Evolutionary conservation across 2,797 vertebrate genomes (phyloP).

Genomic region (Acipenser oxyrinchus): DNA sequence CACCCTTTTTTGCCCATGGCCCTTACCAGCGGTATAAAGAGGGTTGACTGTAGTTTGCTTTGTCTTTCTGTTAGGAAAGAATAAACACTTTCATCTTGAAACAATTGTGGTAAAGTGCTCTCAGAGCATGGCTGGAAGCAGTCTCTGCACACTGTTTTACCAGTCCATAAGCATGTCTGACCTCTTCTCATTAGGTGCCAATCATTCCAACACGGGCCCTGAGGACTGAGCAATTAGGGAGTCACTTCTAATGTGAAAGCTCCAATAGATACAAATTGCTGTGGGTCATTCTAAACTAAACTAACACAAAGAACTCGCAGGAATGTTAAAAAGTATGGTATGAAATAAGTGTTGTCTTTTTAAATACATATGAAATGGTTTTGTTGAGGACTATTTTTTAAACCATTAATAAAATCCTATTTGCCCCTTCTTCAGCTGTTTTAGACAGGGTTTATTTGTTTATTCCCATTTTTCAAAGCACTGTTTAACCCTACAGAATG

Average conservation of each 20-base stretch:
- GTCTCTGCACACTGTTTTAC: conserved; percentile 27
- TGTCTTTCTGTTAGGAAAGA: conserved; percentile 49
- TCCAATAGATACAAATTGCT: conserved; percentile 19
- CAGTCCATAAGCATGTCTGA: conserved; percentile 35
- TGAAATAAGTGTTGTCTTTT: no score
- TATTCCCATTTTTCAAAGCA: no score
- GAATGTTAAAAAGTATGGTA: conserved; percentile 51
- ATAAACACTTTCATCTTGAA: conserved; percentile 62
- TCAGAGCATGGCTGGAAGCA: conserved; percentile 30
- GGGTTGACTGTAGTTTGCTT: conserved; percentile 41
- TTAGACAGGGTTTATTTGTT: no score
- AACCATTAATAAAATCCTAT: no score
- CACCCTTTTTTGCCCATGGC: no score
- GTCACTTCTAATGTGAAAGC: conserved; percentile 20
- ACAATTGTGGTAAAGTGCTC: conserved; percentile 44
- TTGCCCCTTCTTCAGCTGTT: no score
- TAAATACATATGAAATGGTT: no score
- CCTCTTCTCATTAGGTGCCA: conserved; percentile 53
- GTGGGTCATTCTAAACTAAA: conserved; percentile 7
- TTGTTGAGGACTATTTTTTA: no score
- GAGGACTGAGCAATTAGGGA: conserved; percentile 32
- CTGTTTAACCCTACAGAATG: no score
- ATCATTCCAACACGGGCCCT: conserved; percentile 39
- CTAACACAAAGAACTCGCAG: conserved; percentile 30
- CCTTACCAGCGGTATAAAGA: no score